These are phyloP conservation scores for Tupaia chinensis DNA, from an alignment of 2,113 vertebrate species.

Conservation along the genomic window DNA sequence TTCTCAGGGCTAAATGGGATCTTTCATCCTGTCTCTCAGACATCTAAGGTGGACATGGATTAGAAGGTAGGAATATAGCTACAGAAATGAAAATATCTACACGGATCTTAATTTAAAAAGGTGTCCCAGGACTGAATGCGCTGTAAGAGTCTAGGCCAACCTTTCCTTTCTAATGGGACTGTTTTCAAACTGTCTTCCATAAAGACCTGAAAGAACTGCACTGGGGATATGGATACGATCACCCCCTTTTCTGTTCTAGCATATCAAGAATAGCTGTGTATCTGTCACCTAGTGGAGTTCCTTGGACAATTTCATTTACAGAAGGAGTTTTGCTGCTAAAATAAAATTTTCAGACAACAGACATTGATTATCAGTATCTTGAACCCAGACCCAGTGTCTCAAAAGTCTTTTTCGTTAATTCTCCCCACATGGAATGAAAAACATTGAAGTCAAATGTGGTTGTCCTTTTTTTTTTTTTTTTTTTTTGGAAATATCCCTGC, in stretches of 20 bases:
- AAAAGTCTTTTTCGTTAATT: slow-evolving; percentile 81
- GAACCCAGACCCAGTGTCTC: slow-evolving; percentile 89
- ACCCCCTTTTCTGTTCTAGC: neutral
- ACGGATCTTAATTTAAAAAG: slow-evolving; percentile 60
- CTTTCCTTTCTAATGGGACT: neutral
- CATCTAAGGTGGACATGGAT: neutral
- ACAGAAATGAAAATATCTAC: slow-evolving; percentile 66
- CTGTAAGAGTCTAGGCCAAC: slow-evolving; percentile 80
- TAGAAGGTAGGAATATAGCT: neutral
- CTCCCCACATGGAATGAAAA: neutral
- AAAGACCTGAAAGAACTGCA: neutral
- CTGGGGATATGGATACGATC: neutral
- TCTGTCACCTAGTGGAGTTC: neutral
- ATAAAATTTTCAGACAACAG: neutral
- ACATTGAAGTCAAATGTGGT: neutral
- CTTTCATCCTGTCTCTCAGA: neutral
- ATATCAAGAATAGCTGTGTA: neutral
- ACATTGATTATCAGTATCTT: slow-evolving; percentile 80
- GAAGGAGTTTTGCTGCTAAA: neutral
- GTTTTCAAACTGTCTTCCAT: neutral
- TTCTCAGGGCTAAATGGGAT: neutral
- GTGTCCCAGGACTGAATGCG: slow-evolving; percentile 75
- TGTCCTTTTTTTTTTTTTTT: neutral
- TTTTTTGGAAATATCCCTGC: neutral
- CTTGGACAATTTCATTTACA: neutral